These are phyloP conservation scores for Drosophila gaucha DNA, from an alignment of 2,888 invertebrate genomes.

Conservation along the genomic window DNA sequence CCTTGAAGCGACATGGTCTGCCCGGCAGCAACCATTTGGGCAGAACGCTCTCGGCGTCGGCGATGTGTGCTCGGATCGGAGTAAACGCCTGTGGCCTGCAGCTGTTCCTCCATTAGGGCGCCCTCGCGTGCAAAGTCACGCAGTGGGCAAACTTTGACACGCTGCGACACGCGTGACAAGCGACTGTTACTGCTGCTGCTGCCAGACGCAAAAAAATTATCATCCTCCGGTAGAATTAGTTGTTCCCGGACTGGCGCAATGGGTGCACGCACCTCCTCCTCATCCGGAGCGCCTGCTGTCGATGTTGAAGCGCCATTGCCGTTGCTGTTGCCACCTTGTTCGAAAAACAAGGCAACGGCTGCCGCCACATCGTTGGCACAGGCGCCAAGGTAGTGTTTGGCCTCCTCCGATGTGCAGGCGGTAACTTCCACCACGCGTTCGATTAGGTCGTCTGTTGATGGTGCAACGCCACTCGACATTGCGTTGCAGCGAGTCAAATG, in stretches of 20 bases:
- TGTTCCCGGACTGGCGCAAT: conserved; percentile 84
- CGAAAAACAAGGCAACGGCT: conserved; percentile 82
- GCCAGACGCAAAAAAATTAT: conserved; percentile 81
- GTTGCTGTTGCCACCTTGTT: conserved; percentile 66
- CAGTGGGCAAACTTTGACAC: conserved; percentile 82
- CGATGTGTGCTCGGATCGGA: conserved; percentile 54
- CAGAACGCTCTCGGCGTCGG: conserved; percentile 63
- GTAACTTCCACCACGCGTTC: conserved; percentile 82
- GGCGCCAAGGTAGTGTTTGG: conserved; percentile 78
- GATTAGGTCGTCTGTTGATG: conserved; percentile 63
- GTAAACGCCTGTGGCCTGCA: conserved; percentile 71
- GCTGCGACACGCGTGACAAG: conserved; percentile 71
- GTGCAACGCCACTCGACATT: conserved; percentile 60
- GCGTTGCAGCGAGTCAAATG: conserved; percentile 32
- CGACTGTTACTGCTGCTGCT: conserved; percentile 58
- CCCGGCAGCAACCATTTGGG: conserved; percentile 68
- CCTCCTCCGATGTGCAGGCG: conserved; percentile 77
- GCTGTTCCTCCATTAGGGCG: conserved; percentile 82
- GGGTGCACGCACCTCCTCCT: conserved; percentile 82
- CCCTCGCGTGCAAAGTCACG: conserved; percentile 84
- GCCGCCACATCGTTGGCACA: conserved; percentile 83
- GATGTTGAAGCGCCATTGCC: conserved; percentile 36
- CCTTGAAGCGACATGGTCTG: conserved; percentile 50
- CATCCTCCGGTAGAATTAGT: conserved; percentile 83
- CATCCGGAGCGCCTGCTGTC: conserved; percentile 40